These are phyloP conservation scores for Ceratosolen fusciceps DNA, from an alignment of 1,140 invertebrate genomes.

Conservation along the genomic window DNA sequence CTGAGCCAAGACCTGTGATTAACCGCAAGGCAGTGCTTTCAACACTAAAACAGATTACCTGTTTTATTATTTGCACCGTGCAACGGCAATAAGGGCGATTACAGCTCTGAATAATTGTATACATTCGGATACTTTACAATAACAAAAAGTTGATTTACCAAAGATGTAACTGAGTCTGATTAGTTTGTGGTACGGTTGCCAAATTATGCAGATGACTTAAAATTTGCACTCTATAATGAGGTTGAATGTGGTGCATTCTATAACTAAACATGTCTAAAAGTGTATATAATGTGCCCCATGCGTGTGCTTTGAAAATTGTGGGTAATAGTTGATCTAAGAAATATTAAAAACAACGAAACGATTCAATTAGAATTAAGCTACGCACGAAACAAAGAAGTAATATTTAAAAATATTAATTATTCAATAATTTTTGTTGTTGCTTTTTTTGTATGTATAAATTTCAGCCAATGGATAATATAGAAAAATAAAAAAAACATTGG, in stretches of 20 bases:
- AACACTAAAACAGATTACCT: conserved; percentile 76
- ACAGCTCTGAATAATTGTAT: neutral
- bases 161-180: conserved; percentile 94
- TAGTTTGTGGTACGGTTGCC: conserved; percentile 90
- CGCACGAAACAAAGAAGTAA: no score
- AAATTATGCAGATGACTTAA: conserved; percentile 92
- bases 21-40: conserved; percentile 93
- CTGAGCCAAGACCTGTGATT: conserved; percentile 91
- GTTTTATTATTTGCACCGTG: conserved; percentile 28
- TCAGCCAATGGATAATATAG: no score
- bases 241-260: conserved; percentile 95
- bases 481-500: no score
- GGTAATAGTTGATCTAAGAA: conserved; percentile 86
- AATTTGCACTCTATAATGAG: conserved; percentile 93
- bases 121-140: neutral
- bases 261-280: conserved; percentile 97
- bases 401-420: no score
- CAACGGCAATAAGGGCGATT: neutral
- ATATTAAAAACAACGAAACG: conserved; percentile 34
- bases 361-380: neutral
- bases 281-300: conserved; percentile 95
- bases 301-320: conserved; percentile 91
- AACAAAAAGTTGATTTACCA: conserved; percentile 74
- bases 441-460: no score
- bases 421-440: no score